These are phyloP conservation scores for Stercorarius parasiticus DNA, from an alignment of 2,113 vertebrate species.

Conservation along the genomic window DNA sequence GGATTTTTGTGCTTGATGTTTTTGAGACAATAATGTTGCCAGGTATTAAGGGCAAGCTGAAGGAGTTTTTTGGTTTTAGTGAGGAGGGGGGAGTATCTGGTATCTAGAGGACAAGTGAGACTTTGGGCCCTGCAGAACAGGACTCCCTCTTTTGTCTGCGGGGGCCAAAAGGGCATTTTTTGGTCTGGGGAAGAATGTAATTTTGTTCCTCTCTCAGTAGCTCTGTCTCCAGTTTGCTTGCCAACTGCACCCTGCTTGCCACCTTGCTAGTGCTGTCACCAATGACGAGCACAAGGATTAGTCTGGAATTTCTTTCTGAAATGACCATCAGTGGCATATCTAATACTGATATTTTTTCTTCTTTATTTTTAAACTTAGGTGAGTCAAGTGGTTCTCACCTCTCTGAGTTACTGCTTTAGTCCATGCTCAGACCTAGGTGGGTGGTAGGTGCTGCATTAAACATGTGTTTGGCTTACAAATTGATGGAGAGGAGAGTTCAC, in stretches of 20 bases:
- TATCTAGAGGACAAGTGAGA: not conserved
- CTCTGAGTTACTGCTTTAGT: not conserved
- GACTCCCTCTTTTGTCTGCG: not conserved
- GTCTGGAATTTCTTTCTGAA: not conserved
- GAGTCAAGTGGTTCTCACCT: not conserved
- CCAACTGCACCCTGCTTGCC: not conserved
- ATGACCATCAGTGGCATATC: rapidly evolving
- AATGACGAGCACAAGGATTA: not conserved
- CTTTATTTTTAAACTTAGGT: not conserved
- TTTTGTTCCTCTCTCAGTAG: not conserved
- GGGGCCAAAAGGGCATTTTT: not conserved
- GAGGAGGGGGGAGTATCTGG: not conserved
- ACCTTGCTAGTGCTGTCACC: not conserved
- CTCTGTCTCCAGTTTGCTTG: not conserved
- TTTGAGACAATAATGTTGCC: not conserved
- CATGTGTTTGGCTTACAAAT: not conserved
- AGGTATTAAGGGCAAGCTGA: not conserved
- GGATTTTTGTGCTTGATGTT: not conserved
- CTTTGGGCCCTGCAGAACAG: not conserved
- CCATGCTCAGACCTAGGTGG: not conserved
- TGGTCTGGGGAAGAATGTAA: not conserved
- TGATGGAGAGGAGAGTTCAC: not conserved
- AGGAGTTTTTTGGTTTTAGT: not conserved
- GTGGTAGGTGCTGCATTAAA: not conserved
- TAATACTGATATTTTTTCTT: not conserved